These are phyloP conservation scores for Scarus forsteni DNA, from an alignment of 2,797 vertebrate species.

Conservation along the genomic window DNA sequence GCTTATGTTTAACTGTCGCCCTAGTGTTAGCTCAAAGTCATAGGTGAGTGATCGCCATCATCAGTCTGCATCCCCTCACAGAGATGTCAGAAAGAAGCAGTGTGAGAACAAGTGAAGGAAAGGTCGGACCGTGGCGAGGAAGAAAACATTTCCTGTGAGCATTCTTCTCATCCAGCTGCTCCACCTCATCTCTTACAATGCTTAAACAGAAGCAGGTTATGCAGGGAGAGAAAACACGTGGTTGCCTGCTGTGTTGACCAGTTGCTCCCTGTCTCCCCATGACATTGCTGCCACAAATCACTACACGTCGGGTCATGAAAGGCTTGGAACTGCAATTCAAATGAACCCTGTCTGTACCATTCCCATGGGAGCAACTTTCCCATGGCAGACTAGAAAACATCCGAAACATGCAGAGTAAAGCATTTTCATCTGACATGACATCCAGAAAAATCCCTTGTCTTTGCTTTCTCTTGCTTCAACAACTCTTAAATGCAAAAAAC, in stretches of 20 bases:
- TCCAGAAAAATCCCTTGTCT: constrained; percentile 1
- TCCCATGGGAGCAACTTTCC: constrained; percentile 62
- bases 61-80: constrained; percentile 45
- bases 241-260: constrained; percentile 55
- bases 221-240: constrained; percentile 61
- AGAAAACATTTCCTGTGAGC: constrained; percentile 2
- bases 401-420: constrained; percentile 22
- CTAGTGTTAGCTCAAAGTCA: constrained; percentile 55
- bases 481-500: neutral
- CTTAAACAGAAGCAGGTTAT: constrained; percentile 40
- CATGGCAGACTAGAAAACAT: constrained; percentile 36
- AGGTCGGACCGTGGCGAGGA: neutral
- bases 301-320: constrained; percentile 40
- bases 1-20: constrained; percentile 48
- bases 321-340: constrained; percentile 39
- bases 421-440: constrained; percentile 13
- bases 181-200: neutral
- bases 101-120: neutral
- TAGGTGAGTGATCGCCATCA: constrained; percentile 47
- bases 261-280: constrained; percentile 35
- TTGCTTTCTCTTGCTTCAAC: neutral
- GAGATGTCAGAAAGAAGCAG: constrained; percentile 9
- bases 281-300: constrained; percentile 70
- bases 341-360: constrained; percentile 31
- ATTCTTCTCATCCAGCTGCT: neutral